Evolutionary conservation across 1,140 invertebrate species (phyloP), one percentile per base, ranked within the genome.

Genomic region (Apis florea): DNA sequence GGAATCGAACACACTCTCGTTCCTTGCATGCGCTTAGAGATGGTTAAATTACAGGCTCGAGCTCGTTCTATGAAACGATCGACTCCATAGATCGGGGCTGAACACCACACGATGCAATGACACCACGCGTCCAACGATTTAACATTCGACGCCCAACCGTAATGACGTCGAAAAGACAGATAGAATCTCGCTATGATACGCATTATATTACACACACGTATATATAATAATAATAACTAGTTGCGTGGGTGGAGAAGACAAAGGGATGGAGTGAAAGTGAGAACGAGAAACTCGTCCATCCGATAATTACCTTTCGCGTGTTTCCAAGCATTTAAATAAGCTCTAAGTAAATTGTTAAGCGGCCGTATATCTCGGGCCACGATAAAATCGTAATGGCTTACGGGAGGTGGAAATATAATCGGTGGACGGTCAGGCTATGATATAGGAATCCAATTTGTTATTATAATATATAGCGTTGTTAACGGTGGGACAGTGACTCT

Each of bases 241-340:
- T 40, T 15, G 79, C 56, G 82, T 79, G 54, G 75, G 58, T 69
- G 75, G 72, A 72, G 72, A 66, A 63, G 76, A 83, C 61, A 77
- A 21, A 19, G 31, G 53, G 51, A 24, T 61, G 58, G 71, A 76
- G 19, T 24, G 40, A 8, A 9, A 17, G 47, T 13, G 72, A 47
- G 24, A 53, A 66, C 74, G 61, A 71, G 61, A 86, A 84, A 74
- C 87, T 87, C 54, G 72, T 82, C 61, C 69, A 80, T 84, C 68
- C 79, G 73, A 84, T 87, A 84, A 87, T 87, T 86, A 83, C 61
- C 70, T 85, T 79, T 85, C 24, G 84, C 85, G 74, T 85, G 85
- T 83, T 75, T 85, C 84, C 79, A 21, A 64, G 58, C 73, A 53
- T 69, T 77, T 63, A 77, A 77, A 63, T 63, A 58, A 40, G 63